Conservation (phyloP, 1,140 invertebrate genomes). For the Leptonema lineaticorne region DNA sequence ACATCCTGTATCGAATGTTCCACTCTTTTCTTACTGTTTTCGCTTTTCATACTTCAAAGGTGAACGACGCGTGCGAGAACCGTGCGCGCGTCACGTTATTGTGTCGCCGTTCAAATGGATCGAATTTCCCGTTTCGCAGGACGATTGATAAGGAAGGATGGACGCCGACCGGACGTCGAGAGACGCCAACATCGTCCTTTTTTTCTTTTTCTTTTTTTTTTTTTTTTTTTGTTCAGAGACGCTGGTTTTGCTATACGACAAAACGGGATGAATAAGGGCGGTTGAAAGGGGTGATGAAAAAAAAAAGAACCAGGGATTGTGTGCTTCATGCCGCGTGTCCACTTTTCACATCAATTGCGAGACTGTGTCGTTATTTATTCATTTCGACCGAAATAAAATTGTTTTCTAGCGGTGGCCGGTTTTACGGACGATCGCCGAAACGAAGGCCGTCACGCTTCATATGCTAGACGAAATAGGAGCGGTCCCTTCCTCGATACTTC, state of each 20-base stretch:
- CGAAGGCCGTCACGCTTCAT: slow-evolving; percentile 8
- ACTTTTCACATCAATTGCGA: too few relatives aligned
- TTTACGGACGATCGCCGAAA: not conserved
- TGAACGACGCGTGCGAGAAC: too few relatives aligned
- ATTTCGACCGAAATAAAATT: slow-evolving; percentile 5
- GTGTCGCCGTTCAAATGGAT: slow-evolving; percentile 3
- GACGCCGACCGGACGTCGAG: not conserved
- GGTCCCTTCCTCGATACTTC: not conserved
- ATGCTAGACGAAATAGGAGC: not conserved
- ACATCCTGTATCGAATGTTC: too few relatives aligned
- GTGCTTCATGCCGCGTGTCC: too few relatives aligned
- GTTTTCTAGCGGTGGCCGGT: slow-evolving; percentile 1
- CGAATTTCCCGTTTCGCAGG: slow-evolving; percentile 6
- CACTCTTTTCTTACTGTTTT: too few relatives aligned
- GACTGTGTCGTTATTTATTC: slow-evolving; percentile 14
- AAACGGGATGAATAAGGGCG: too few relatives aligned
- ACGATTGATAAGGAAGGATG: slow-evolving; percentile 9
- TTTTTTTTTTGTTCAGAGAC: too few relatives aligned
- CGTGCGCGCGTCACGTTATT: not conserved
- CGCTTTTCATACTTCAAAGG: too few relatives aligned
- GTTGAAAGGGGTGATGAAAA: too few relatives aligned
- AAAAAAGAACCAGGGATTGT: too few relatives aligned
- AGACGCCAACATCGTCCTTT: not conserved
- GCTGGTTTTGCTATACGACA: too few relatives aligned
- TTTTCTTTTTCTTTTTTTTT: too few relatives aligned